Base-by-base conservation (phyloP, 2,113 vertebrate species). In the Saimiri boliviensis region DNA sequence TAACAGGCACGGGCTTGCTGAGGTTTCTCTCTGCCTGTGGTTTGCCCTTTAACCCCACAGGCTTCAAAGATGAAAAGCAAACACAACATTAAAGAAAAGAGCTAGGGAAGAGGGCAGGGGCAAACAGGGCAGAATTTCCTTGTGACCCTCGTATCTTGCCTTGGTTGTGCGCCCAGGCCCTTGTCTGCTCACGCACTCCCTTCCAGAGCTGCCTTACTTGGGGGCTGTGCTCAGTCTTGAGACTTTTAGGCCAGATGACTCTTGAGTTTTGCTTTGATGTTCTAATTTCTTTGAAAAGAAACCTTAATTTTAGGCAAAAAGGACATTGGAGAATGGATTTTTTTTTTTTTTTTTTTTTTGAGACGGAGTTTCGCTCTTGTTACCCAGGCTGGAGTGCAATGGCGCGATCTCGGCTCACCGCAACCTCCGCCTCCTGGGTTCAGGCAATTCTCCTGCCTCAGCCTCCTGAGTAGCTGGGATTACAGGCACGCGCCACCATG, bases 101-200 rank as follows among this genome's bases (percentile, higher is more conserved):
- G 76, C 94, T 35, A 21, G 42, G 81, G 87, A 83, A 91, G 70
- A 91, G 68, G 70, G 42, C 54, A 27, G 80, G 93, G 96, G 92
- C 85, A 89, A 93, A 86, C 97, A 76, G 89, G 98, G 96, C 97
- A 97, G 95, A 95, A 83, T 86, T 97, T 93, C 90, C 95, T 89
- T 97, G 93, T 95, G 98, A 97, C 93, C 97, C 97, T 92, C 93
- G 93, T 86, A 96, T 98, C 97, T 95, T 97, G 80, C 91, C 79
- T 97, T 98, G 98, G 98, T 97, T 52, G 40, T 86, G 27, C 17
- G 96, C 98, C 98, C 97, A 96, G 97, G 96, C 97, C 92, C 94
- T 97, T 97, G 98, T 97, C 93, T 71, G 97, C 95, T 97, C 81
- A 85, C 71, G 8, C 71, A 13, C 89, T 54, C 94, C 96, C 94